These are phyloP conservation scores for Thunnus thynnus DNA, from an alignment of 2,113 vertebrate genomes.

Conservation along the genomic window DNA sequence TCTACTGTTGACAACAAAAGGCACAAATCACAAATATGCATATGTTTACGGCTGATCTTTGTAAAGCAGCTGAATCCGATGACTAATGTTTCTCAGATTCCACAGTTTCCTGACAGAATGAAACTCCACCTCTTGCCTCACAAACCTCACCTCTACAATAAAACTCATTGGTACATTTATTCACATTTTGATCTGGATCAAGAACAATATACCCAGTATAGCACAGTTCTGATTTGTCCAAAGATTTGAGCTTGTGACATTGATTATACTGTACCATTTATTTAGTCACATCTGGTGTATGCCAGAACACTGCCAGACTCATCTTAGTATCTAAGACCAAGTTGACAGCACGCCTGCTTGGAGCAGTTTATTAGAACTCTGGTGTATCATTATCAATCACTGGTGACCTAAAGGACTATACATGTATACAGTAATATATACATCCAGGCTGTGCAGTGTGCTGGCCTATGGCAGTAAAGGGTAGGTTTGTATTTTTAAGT, in stretches of 20 bases:
- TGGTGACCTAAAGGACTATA: too few species aligned
- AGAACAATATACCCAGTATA: not conserved
- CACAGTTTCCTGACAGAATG: not conserved
- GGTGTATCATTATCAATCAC: not conserved
- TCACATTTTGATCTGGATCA: constrained; percentile 6
- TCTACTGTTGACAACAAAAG: constrained; percentile 62
- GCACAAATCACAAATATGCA: constrained; percentile 65
- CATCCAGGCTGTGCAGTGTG: not conserved
- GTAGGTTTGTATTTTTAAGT: too few species aligned
- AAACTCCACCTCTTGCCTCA: not conserved
- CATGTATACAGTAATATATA: not conserved
- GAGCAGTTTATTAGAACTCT: constrained; percentile 39
- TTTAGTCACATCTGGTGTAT: not conserved
- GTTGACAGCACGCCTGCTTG: not conserved
- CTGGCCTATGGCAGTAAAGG: not conserved
- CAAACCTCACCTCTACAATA: not conserved
- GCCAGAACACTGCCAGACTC: too few species aligned
- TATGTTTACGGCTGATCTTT: constrained; percentile 44
- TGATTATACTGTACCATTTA: not conserved
- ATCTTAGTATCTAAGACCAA: not conserved
- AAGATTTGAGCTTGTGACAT: not conserved
- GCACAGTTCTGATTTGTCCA: constrained; percentile 3
- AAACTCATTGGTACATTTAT: not conserved
- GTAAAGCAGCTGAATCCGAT: constrained; percentile 48
- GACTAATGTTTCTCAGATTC: constrained; percentile 8